Evolutionary conservation across 1,140 invertebrate species (phyloP).

Genomic region (Lineus longissimus): DNA sequence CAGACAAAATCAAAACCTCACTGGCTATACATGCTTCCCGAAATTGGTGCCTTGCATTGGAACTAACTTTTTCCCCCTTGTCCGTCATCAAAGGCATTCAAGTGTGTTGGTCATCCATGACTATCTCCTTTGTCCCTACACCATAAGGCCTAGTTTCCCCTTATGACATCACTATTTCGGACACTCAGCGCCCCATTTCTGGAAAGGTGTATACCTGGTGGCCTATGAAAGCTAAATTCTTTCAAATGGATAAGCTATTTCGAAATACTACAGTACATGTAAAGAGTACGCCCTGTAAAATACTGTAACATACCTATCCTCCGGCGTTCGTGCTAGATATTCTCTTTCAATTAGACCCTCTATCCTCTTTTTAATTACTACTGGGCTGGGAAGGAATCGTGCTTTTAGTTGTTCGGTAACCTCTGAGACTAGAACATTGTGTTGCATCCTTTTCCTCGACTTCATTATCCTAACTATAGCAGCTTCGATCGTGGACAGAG

Average conservation of each 20-base stretch:
- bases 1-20: not conserved
- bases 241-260: not conserved
- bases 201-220: too few relatives aligned
- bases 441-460: slow-evolving; percentile 83
- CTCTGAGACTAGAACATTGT: slow-evolving; percentile 90
- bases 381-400: slow-evolving; percentile 94
- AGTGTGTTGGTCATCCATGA: too few relatives aligned
- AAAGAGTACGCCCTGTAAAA: too few relatives aligned
- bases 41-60: too few relatives aligned
- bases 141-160: too few relatives aligned
- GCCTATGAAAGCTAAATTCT: not conserved
- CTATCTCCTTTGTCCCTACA: too few relatives aligned
- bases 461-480: slow-evolving; percentile 99
- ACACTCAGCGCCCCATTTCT: too few relatives aligned
- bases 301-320: slow-evolving; percentile 69
- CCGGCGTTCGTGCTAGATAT: slow-evolving; percentile 92
- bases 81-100: too few relatives aligned
- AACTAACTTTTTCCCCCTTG: too few relatives aligned
- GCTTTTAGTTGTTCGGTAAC: slow-evolving; percentile 95
- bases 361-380: slow-evolving; percentile 98
- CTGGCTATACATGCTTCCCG: not conserved
- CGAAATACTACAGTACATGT: too few relatives aligned
- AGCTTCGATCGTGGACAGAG: slow-evolving; percentile 76
- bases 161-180: too few relatives aligned
- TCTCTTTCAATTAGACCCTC: slow-evolving; percentile 98